phyloP scores from a whole-genome alignment of 2,888 invertebrate genomes.

The Nudaria mundana region DNA sequence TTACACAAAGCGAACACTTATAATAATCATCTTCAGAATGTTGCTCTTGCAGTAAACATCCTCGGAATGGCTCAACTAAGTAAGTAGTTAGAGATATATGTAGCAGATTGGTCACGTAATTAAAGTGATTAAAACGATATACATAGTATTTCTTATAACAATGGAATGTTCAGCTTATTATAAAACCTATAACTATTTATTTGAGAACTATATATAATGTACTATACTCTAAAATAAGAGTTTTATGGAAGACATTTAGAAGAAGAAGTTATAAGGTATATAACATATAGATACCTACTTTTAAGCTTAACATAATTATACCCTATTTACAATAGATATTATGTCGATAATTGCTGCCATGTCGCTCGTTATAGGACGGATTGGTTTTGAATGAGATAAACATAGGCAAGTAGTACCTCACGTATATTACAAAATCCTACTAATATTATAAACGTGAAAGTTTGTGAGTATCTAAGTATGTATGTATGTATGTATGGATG shows the following conservation, averaged over 20 bases:
- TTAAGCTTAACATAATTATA: slow-evolving; percentile 15
- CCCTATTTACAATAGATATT: slow-evolving; percentile 29
- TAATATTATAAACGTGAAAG: not conserved
- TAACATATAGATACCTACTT: not conserved
- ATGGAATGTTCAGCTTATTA: slow-evolving; percentile 21
- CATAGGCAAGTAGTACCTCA: too few species aligned
- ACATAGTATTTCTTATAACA: too few species aligned
- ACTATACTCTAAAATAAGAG: slow-evolving; percentile 12
- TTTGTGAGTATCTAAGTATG: not conserved
- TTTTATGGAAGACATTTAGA: slow-evolving; percentile 32
- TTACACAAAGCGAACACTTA: too few species aligned
- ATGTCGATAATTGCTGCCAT: slow-evolving; percentile 34
- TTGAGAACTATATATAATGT: too few species aligned
- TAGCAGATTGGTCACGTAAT: slow-evolving; percentile 4
- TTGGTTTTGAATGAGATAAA: slow-evolving; percentile 25
- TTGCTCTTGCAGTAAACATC: too few species aligned
- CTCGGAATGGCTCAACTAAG: too few species aligned
- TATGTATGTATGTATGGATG: too few species aligned
- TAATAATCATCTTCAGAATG: too few species aligned
- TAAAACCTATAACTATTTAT: slow-evolving; percentile 11
- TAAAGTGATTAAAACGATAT: too few species aligned
- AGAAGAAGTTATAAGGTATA: slow-evolving; percentile 6
- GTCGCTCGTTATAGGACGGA: slow-evolving; percentile 71
- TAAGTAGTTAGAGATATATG: too few species aligned
- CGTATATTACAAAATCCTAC: too few species aligned